A percentile compares a stretch with the other conserved stretches of the same genome.
Evolutionary conservation across 2,797 vertebrate species (phyloP).

Genomic region (Lutjanus argentimaculatus): DNA sequence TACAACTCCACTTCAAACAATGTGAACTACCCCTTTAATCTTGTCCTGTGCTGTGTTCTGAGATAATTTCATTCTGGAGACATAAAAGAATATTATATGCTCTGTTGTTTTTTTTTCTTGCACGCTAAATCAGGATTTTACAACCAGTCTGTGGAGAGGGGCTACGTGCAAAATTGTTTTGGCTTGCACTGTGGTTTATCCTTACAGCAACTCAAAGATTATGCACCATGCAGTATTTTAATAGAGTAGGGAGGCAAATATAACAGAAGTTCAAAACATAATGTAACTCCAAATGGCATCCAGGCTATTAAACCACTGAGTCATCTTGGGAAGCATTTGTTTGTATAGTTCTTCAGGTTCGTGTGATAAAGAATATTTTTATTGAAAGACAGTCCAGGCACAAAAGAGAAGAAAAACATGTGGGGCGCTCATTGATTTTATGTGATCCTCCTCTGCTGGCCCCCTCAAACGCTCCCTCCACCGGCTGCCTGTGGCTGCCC

Average conservation of each 20-base stretch:
- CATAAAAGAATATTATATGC: slow-evolving; percentile 23
- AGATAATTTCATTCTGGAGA: slow-evolving; percentile 22
- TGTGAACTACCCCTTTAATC: background rate
- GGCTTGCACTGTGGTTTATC: slow-evolving; percentile 21
- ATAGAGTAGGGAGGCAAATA: slow-evolving; percentile 5
- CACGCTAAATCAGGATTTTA: slow-evolving; percentile 15
- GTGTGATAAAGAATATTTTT: slow-evolving; percentile 13
- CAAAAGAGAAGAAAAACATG: slow-evolving; percentile 37
- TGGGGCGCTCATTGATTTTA: slow-evolving; percentile 27
- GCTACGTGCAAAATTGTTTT: slow-evolving; percentile 24
- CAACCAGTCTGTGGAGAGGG: background rate
- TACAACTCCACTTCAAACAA: too few relatives aligned
- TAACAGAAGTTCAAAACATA: background rate
- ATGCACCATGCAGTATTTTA: background rate
- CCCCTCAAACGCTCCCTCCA: slow-evolving; percentile 12
- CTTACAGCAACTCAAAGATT: slow-evolving; percentile 17
- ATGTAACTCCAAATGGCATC: slow-evolving; percentile 5
- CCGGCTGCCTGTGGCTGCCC: slow-evolving; percentile 52
- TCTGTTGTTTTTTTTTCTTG: background rate
- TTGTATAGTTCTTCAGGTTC: slow-evolving; percentile 20
- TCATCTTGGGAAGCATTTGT: slow-evolving; percentile 22
- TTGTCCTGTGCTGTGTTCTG: slow-evolving; percentile 2
- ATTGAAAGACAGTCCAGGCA: slow-evolving; percentile 9
- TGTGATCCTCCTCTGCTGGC: slow-evolving; percentile 39
- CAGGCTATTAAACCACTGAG: background rate